These are phyloP conservation scores for Trachops cirrhosus DNA, from an alignment of 2,797 vertebrate genomes.

Conservation along the genomic window DNA sequence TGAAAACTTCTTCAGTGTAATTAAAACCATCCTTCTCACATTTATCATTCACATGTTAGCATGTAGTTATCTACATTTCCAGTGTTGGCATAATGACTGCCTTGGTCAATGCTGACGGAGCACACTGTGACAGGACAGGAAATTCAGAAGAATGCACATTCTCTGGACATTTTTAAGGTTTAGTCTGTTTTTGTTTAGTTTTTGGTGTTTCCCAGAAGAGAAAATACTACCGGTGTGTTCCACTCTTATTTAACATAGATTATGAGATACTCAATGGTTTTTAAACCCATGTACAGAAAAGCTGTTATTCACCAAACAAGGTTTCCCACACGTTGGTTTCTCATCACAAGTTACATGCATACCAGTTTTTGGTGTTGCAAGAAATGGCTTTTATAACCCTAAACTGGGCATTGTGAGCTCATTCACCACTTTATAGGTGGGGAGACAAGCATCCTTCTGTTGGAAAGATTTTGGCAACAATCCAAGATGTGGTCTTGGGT, in stretches of 20 bases:
- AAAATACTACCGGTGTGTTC: not conserved
- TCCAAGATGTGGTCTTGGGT: not conserved
- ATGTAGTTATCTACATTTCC: not conserved
- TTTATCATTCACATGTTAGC: not conserved
- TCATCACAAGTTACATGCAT: not conserved
- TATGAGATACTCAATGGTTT: not conserved
- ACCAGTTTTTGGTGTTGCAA: not conserved
- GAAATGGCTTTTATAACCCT: not conserved
- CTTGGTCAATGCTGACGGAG: not conserved
- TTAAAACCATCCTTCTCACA: constrained; percentile 8
- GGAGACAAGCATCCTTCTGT: not conserved
- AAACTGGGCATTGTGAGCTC: not conserved
- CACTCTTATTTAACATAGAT: not conserved
- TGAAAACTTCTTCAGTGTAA: constrained; percentile 3
- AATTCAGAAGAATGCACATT: not conserved
- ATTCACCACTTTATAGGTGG: not conserved
- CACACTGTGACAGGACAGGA: accelerated
- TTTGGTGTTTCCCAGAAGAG: not conserved
- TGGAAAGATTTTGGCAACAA: not conserved
- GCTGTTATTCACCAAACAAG: not conserved
- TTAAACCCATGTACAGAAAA: not conserved
- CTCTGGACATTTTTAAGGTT: not conserved
- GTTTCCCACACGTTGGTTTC: not conserved
- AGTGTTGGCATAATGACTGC: not conserved
- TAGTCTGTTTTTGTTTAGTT: not conserved